Percentiles rank a stretch among this genome's conserved stretches.
Conservation (phyloP, 2,797 vertebrate genomes). For the Hyperoplus immaculatus region DNA sequence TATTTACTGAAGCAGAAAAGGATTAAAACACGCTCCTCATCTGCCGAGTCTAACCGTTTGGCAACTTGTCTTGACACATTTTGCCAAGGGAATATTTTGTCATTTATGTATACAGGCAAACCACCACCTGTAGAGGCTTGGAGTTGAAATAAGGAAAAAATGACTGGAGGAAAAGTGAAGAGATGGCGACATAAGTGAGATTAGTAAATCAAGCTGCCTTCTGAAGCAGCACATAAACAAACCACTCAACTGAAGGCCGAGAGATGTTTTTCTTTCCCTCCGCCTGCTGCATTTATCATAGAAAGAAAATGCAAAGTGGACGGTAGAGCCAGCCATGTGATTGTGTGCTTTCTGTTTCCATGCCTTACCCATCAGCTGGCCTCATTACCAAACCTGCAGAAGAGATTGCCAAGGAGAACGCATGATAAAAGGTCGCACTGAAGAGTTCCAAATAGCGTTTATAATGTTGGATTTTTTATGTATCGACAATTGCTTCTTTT, state of each 20-base stretch:
- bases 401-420: constrained; percentile 4
- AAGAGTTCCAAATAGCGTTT: background rate
- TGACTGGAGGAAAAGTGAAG: constrained; percentile 38
- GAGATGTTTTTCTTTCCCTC: constrained; percentile 4
- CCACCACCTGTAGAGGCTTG: constrained; percentile 48
- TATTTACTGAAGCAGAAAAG: constrained; percentile 5
- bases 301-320: constrained; percentile 48
- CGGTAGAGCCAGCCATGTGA: constrained; percentile 10
- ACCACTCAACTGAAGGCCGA: constrained; percentile 66
- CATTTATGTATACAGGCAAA: constrained; percentile 54
- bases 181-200: constrained; percentile 48
- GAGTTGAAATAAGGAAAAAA: constrained; percentile 27
- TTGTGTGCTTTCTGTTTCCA: constrained; percentile 28
- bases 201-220: constrained; percentile 63
- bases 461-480: constrained; percentile 1
- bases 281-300: constrained; percentile 57
- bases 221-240: constrained; percentile 64
- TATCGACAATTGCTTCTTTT: constrained; percentile 8
- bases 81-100: constrained; percentile 34
- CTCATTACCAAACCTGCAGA: constrained; percentile 34
- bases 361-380: constrained; percentile 23
- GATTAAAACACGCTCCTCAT: background rate
- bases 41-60: constrained; percentile 25
- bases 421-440: constrained; percentile 4
- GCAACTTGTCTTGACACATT: constrained; percentile 25